Evolutionary conservation across 2,113 vertebrate species (phyloP).

Genomic region (Campylomormyrus tamandua): DNA sequence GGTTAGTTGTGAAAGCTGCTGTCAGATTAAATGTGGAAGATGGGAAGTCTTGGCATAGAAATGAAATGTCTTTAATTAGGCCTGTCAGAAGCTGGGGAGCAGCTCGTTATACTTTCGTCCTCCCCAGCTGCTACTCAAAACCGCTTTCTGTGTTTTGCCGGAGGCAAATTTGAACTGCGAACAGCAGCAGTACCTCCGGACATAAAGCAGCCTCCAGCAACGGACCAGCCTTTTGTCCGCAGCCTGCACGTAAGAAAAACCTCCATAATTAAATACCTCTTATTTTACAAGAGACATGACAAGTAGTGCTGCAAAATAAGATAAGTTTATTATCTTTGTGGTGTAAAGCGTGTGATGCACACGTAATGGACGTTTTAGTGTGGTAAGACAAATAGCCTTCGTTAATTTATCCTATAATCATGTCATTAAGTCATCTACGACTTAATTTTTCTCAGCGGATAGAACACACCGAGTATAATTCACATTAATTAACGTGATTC

Average conservation of each 20-base stretch:
- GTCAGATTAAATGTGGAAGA: neutral
- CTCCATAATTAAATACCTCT: neutral
- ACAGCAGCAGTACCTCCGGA: neutral
- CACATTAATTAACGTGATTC: neutral
- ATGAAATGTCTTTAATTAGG: neutral
- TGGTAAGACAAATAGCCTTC: neutral
- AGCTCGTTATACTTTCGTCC: neutral
- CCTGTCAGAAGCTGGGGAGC: neutral
- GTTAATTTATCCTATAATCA: neutral
- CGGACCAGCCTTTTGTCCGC: neutral
- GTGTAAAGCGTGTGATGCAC: neutral
- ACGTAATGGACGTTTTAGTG: neutral
- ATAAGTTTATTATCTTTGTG: neutral
- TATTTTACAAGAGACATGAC: neutral
- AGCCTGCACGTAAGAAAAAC: neutral
- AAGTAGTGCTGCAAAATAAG: neutral
- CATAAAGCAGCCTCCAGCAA: neutral
- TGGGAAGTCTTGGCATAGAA: neutral
- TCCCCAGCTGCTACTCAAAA: neutral
- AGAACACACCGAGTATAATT: neutral
- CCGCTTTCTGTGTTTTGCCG: neutral
- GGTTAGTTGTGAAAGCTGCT: neutral
- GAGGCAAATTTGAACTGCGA: neutral
- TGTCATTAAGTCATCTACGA: neutral
- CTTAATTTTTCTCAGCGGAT: neutral